Evolutionary conservation across 1,140 invertebrate species (phyloP).

Genomic region (Psix sp.): DNA sequence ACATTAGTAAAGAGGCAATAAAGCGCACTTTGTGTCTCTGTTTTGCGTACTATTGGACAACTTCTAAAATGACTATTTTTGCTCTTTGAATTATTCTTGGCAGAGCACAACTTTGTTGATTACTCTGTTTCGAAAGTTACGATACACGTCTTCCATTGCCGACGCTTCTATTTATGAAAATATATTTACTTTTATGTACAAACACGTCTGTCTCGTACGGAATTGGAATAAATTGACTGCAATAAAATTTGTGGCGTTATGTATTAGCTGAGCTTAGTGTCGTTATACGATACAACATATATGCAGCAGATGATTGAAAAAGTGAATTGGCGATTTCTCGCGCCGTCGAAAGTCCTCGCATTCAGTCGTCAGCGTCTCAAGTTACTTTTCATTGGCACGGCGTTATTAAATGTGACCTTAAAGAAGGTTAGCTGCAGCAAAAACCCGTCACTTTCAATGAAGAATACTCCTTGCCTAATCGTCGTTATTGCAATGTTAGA

Average conservation of each 20-base stretch:
- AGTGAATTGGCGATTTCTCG: constrained; percentile 62
- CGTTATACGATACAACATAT: constrained; percentile 31
- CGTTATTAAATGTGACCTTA: constrained; percentile 56
- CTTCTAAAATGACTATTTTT: too few species aligned
- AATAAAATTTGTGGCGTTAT: constrained; percentile 42
- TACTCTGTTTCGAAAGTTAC: too few species aligned
- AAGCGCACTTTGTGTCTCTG: neutral
- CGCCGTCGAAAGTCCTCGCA: constrained; percentile 46
- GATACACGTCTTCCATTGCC: too few species aligned
- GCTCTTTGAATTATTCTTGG: too few species aligned
- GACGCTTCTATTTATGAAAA: too few species aligned
- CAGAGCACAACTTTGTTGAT: too few species aligned
- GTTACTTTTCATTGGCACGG: constrained; percentile 49
- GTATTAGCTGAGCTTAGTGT: constrained; percentile 37
- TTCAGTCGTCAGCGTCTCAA: constrained; percentile 30
- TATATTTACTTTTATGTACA: too few species aligned
- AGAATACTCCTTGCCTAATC: too few species aligned
- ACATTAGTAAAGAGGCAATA: neutral
- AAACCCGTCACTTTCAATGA: constrained; percentile 16
- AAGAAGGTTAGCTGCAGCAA: constrained; percentile 39
- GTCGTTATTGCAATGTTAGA: too few species aligned
- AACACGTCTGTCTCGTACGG: too few species aligned
- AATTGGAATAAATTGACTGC: constrained; percentile 44
- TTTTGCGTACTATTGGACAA: neutral
- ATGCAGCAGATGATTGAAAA: constrained; percentile 52